phyloP scores from a whole-genome alignment of 1,140 invertebrate genomes.

The Nasonia vitripennis region DNA sequence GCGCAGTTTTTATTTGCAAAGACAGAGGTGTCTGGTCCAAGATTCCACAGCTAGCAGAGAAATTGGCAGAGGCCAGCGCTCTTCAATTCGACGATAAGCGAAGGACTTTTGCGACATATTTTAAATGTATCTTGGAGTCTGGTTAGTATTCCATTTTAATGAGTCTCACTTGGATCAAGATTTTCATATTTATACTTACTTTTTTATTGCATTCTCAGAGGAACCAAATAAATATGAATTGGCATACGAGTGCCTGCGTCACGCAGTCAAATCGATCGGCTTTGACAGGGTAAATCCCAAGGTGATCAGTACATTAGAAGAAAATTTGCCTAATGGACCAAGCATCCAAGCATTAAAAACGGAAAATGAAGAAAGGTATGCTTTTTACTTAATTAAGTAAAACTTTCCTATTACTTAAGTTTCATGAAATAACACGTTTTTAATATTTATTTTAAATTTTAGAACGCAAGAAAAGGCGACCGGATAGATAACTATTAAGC shows the following conservation, averaged over 20 bases:
- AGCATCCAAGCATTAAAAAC: slow-evolving; percentile 11
- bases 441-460: slow-evolving; percentile 19
- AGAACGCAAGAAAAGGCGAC: background rate
- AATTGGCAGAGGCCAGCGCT: background rate
- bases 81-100: background rate
- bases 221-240: slow-evolving; percentile 25
- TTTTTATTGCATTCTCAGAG: background rate
- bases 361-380: slow-evolving; percentile 18
- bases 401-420: background rate
- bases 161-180: background rate
- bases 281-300: background rate
- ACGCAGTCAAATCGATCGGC: background rate
- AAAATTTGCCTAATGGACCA: background rate
- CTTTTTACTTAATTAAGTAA: too few relatives aligned
- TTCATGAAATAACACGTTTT: slow-evolving; percentile 22
- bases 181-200: background rate
- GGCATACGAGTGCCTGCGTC: slow-evolving; percentile 6
- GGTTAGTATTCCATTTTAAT: slow-evolving; percentile 27
- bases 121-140: background rate
- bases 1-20: background rate
- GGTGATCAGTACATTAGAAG: background rate
- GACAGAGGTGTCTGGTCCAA: background rate
- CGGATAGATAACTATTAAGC: background rate
- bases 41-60: background rate
- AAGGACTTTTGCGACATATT: background rate